A percentile compares a stretch with the other conserved stretches of the same genome.
Evolutionary conservation across 2,797 vertebrate genomes (phyloP).

Genomic region (Gallirallus australis): DNA sequence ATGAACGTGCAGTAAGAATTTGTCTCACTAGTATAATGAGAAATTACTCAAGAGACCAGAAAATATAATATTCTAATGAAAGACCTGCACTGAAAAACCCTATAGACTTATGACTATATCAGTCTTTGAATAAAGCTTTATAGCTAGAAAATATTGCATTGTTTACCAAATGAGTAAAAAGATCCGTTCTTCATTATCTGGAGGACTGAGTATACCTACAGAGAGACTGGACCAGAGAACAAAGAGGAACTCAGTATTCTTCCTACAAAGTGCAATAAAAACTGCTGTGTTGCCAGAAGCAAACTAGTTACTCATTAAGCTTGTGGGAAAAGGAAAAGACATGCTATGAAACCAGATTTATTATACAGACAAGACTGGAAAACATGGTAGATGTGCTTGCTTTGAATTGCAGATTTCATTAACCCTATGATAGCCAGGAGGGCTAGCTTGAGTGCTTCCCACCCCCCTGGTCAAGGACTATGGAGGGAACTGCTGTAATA

Average conservation of each 20-base stretch:
- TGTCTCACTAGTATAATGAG: neutral
- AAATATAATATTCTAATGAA: constrained; percentile 3
- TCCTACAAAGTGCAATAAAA: neutral
- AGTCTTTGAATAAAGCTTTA: neutral
- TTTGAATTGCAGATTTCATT: constrained; percentile 29
- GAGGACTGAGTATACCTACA: neutral
- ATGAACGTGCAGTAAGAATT: neutral
- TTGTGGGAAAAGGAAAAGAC: constrained; percentile 40
- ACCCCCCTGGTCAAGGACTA: neutral
- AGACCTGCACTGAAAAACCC: neutral
- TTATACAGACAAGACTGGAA: constrained; percentile 45
- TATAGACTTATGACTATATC: neutral
- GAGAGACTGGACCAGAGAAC: neutral
- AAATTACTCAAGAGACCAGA: neutral
- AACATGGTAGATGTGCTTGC: constrained; percentile 16
- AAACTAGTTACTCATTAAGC: constrained; percentile 70
- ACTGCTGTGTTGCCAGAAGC: constrained; percentile 2
- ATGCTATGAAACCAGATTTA: constrained; percentile 34
- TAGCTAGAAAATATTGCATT: neutral
- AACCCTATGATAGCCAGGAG: neutral
- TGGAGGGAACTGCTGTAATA: neutral
- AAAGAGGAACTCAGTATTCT: neutral
- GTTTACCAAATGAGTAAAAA: neutral
- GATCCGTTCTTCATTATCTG: neutral
- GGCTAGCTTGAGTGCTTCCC: neutral